Evolutionary conservation across 2,888 invertebrate genomes (phyloP), one percentile per base, ranked within the genome.

Genomic region (Hartigia nigra): DNA sequence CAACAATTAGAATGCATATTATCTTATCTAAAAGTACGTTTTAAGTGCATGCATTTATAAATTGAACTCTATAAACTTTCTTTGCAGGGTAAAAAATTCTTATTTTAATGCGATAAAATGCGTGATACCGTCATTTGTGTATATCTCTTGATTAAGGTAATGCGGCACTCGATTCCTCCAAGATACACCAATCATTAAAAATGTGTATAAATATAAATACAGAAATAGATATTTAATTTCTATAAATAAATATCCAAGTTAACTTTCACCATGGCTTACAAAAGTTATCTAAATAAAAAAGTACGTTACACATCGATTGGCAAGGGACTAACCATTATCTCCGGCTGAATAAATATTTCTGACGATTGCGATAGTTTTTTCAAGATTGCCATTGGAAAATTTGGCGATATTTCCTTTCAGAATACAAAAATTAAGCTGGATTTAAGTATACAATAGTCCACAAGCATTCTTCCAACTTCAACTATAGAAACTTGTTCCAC

Each of bases 1-100:
- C 79, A 76, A 79, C 80, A 75, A 82, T 82, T 81, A 81, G 80
- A 77, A 77, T 76, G 77, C 77, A 78, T 78, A 80, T 84, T 82
- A 83, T 83, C 84, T 84, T 82, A 79, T 83, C 79, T 81, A 70
- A 78, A 74, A 77, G 76, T 78, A 35, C 39, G 69, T 12, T 32
- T 36, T 75, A 72, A 72, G 31, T 34, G 31, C 12, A 31, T 14
- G 72, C 72, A 34, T 12, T 31, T 72, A 72, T 72, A 34, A 32
- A 31, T n/a, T 31, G 72, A 31, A 72, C 72, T 31, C 23, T 5
- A 55, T 55, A 55, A 55, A 55, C 55, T 55, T 23, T 23, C 55
- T 23, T 55, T 23, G 9, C 9, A 55, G 55, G 55, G 55, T 5
- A 55, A 55, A 55, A 23, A 55, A 55, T 55, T 55, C 55, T 55